A percentile compares a stretch with the other conserved stretches of the same genome.
These are phyloP conservation scores for Agrilus planipennis DNA, from an alignment of 1,140 invertebrate species.

Conservation along the genomic window DNA sequence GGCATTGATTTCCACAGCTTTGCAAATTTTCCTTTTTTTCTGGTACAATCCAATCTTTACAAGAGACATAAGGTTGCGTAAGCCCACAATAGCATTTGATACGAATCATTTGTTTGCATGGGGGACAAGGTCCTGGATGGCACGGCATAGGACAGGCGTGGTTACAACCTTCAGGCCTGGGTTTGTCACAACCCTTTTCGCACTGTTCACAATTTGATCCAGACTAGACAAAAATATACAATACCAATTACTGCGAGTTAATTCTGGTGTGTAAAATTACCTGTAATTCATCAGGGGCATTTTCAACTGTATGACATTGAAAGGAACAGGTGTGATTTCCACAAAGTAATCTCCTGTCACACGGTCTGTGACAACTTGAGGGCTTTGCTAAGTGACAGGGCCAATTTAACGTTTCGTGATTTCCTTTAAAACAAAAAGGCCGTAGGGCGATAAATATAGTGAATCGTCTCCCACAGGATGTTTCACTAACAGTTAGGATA, in stretches of 20 bases:
- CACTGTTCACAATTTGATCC: conserved; percentile 57
- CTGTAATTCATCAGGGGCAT: conserved; percentile 33
- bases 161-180: conserved; percentile 60
- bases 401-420: conserved; percentile 64
- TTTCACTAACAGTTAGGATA: too few relatives aligned
- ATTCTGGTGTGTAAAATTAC: too few relatives aligned
- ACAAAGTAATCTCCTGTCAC: conserved; percentile 56
- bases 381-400: conserved; percentile 62
- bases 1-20: conserved; percentile 74
- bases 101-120: conserved; percentile 60
- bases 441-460: too few relatives aligned
- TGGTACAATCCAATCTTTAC: conserved; percentile 48
- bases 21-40: conserved; percentile 43
- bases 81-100: conserved; percentile 70
- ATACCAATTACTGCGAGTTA: too few relatives aligned
- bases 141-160: conserved; percentile 67
- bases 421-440: too few relatives aligned
- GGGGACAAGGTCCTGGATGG: conserved; percentile 56
- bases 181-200: conserved; percentile 51
- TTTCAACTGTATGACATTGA: conserved; percentile 56
- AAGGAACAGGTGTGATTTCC: conserved; percentile 67
- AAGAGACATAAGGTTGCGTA: conserved; percentile 59
- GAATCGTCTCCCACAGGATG: too few relatives aligned
- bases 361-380: conserved; percentile 60
- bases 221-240: conserved; percentile 16